phyloP scores from a whole-genome alignment of 2,113 vertebrate genomes.

The Gorsachius goisagi region DNA sequence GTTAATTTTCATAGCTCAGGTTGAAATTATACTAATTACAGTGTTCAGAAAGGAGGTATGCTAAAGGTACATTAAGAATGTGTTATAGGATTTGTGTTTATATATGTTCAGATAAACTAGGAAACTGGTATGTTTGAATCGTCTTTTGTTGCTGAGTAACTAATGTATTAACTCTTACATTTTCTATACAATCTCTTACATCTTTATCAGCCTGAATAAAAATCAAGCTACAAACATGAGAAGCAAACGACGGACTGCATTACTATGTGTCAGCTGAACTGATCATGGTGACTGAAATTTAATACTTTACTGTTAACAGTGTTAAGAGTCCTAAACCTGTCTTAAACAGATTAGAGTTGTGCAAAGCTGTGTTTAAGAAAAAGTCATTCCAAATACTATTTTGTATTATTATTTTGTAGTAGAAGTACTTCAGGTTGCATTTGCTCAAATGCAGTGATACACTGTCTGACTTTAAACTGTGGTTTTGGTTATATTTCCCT shows the following conservation, averaged over 20 bases:
- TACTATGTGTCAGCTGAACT: neutral
- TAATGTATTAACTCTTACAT: neutral
- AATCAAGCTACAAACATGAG: neutral
- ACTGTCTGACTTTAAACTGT: neutral
- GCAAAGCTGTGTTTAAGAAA: neutral
- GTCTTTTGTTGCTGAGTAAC: neutral
- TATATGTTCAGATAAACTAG: neutral
- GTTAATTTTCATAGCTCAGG: neutral
- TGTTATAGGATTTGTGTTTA: neutral
- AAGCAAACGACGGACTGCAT: neutral
- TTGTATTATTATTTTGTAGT: neutral
- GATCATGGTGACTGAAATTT: neutral
- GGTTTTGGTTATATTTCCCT: neutral
- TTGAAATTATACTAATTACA: neutral
- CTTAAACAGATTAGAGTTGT: neutral
- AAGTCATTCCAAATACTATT: neutral
- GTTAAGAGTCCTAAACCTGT: neutral
- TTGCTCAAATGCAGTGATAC: neutral
- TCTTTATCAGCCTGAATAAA: neutral
- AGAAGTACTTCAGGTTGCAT: neutral
- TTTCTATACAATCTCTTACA: neutral
- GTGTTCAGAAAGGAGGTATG: neutral
- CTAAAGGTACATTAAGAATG: neutral
- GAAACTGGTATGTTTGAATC: neutral
- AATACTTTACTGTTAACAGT: neutral